Evolutionary conservation across 30 jellyfish, hydroid and myxozoan genomes (phyloP).

Genomic region (Chironex yamaguchii): DNA sequence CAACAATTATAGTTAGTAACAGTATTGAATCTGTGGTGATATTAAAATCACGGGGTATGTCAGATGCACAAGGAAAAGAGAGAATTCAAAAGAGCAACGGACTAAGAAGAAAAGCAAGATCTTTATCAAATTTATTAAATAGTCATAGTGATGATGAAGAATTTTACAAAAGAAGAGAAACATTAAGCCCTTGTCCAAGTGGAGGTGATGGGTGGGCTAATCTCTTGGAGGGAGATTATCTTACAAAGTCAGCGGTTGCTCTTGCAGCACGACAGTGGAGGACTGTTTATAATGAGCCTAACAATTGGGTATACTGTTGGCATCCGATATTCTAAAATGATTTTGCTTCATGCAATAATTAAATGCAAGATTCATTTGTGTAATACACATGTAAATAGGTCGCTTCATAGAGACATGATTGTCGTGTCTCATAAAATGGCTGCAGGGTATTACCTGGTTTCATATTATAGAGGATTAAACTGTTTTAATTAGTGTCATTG

Average conservation of each 20-base stretch:
- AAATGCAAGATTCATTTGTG: too few relatives aligned
- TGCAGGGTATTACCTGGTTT: too few relatives aligned
- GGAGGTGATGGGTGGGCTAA: constrained; percentile 50
- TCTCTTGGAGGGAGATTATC: constrained; percentile 23
- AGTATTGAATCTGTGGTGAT: constrained; percentile 74
- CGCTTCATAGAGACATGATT: too few relatives aligned
- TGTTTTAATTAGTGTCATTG: too few relatives aligned
- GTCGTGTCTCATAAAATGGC: too few relatives aligned
- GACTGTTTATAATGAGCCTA: constrained; percentile 7
- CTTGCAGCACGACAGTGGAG: constrained; percentile 74
- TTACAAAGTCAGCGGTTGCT: constrained; percentile 8
- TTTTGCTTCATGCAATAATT: too few relatives aligned
- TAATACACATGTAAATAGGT: too few relatives aligned
- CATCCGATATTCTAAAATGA: constrained; percentile 52
- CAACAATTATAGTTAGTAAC: constrained; percentile 74
- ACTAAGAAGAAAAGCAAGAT: background rate
- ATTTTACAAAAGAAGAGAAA: constrained; percentile 27
- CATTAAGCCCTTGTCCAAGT: constrained; percentile 55
- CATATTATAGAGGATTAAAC: too few relatives aligned
- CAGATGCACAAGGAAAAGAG: background rate
- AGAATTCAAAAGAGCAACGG: background rate
- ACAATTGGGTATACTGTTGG: constrained; percentile 80
- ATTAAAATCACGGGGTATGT: constrained; percentile 14
- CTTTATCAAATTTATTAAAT: background rate
- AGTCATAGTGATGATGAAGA: background rate